These are phyloP conservation scores for Amphimallon solstitiale DNA, from an alignment of 2,888 invertebrate genomes.

Conservation along the genomic window DNA sequence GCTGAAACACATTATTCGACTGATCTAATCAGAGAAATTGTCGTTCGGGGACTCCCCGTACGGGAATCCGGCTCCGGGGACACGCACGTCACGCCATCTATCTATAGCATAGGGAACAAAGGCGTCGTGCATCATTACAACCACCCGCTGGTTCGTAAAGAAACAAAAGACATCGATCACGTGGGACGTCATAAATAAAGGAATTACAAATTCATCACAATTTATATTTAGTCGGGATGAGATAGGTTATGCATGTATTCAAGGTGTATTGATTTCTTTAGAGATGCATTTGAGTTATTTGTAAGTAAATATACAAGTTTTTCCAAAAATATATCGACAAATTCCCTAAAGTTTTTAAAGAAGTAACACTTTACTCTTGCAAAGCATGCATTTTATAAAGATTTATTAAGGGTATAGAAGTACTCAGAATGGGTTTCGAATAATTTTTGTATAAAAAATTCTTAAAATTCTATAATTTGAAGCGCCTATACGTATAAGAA, in stretches of 20 bases:
- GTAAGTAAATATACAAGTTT: no score
- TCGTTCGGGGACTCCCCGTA: conserved; percentile 41
- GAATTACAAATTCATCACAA: conserved; percentile 27
- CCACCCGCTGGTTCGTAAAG: conserved; percentile 16
- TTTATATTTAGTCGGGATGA: neutral
- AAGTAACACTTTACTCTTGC: no score
- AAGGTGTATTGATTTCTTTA: neutral
- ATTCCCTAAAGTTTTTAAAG: no score
- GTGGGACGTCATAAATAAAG: conserved; percentile 23
- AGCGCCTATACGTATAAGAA: no score
- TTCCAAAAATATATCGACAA: no score
- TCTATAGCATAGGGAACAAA: conserved; percentile 28
- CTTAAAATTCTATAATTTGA: no score
- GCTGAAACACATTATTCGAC: conserved; percentile 41
- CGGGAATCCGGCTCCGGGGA: conserved; percentile 42
- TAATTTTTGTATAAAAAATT: no score
- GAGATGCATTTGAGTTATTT: neutral
- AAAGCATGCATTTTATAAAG: no score
- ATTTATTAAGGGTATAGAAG: no score
- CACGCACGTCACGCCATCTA: conserved; percentile 40
- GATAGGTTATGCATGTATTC: no score
- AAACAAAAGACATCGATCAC: conserved; percentile 24
- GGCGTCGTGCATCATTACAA: conserved; percentile 23
- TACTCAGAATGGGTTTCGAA: no score
- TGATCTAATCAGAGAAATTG: conserved; percentile 44